Evolutionary conservation across 1,140 invertebrate genomes (phyloP), one percentile per base, ranked within the genome.

Genomic region (Octopus bimaculoides): DNA sequence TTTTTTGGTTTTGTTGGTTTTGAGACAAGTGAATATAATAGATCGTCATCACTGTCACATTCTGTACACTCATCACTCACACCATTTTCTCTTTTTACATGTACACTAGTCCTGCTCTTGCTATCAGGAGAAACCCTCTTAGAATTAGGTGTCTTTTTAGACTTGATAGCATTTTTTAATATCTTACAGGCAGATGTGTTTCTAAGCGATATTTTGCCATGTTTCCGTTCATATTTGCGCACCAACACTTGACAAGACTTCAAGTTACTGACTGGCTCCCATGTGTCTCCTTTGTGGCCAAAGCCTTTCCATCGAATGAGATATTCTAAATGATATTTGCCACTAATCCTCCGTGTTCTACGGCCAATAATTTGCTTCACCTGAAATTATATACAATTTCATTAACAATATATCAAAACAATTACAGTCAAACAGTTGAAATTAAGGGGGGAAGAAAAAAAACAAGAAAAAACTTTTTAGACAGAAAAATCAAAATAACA

Each of bases 231-330:
- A 17, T 71, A 71, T 71, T 71, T 71, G 8, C 66, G 66, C 14
- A 87, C 79, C 41, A 84, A 79, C 12, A 79, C 52, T 75, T 78
- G 71, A 77, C 85, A 86, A 10, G 84, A 80, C 12, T 74, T 41
- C 1, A 87, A 79, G 78, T 87, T 85, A n/a, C 74, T 69, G 4
- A 81, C 61, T 3, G 87, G 87, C 78, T 88, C 87, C 87, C 87
- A 88, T 52, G 87, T 85, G 78, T 87, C 84, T 80, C 82, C 85
- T 5, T 85, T 80, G 52, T 81, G 56, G 9, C 54, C 73, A 56
- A 84, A 88, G 20, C 82, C 83, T 79, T 86, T 85, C 86, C 87
- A 87, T 61, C 82, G 79, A 8, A 88, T 81, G 9, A 86, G 80
- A 77, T 86, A 87, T 54, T 85, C 82, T 1, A 83, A 26, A 17